These are phyloP conservation scores for Drosophila borealis DNA, from an alignment of 2,888 invertebrate species.

Conservation along the genomic window DNA sequence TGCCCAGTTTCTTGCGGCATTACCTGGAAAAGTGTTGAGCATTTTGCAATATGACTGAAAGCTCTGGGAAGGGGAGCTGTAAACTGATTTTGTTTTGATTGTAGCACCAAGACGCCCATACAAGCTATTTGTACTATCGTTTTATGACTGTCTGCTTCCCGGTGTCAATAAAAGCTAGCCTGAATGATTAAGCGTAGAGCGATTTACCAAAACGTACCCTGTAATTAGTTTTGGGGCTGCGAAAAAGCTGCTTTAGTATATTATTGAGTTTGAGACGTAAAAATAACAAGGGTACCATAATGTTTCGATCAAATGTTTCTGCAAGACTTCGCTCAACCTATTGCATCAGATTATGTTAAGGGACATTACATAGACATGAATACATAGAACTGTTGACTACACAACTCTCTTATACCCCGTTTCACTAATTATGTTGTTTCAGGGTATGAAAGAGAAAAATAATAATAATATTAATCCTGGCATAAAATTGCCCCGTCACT, in stretches of 20 bases:
- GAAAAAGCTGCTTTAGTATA: too few species aligned
- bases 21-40: conserved; percentile 22
- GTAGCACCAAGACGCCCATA: conserved; percentile 23
- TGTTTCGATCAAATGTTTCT: too few species aligned
- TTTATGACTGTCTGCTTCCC: conserved; percentile 24
- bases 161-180: neutral
- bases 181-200: neutral
- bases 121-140: conserved; percentile 25
- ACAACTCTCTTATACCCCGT: neutral
- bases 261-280: too few species aligned
- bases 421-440: too few species aligned
- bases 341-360: too few species aligned
- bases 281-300: too few species aligned
- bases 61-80: conserved; percentile 25
- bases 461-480: neutral
- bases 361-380: too few species aligned
- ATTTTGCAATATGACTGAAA: conserved; percentile 19
- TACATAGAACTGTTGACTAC: too few species aligned
- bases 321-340: too few species aligned
- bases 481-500: conserved; percentile 39
- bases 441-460: conserved; percentile 2
- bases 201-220: neutral
- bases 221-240: neutral
- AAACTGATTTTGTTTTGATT: conserved; percentile 47
- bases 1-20: conserved; percentile 17